Evolutionary conservation across 2,888 invertebrate species (phyloP).

Genomic region (Didymodactylos carnosus): DNA sequence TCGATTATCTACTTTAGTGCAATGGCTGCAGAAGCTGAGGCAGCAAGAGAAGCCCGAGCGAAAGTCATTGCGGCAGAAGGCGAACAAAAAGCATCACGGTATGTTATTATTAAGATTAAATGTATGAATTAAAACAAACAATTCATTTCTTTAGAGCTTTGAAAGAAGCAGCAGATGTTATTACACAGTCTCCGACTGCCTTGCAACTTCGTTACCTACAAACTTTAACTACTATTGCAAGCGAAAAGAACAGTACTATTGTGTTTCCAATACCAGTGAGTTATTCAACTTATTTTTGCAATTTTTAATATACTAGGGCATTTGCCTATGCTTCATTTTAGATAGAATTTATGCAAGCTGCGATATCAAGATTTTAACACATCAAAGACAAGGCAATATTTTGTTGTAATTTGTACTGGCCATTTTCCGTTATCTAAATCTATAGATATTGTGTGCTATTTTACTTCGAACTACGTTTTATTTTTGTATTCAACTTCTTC

Average conservation of each 20-base stretch:
- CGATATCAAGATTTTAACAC: too few relatives aligned
- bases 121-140: too few relatives aligned
- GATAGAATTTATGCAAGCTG: not conserved
- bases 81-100: slow-evolving; percentile 42
- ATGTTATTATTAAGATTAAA: not conserved
- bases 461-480: too few relatives aligned
- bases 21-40: slow-evolving; percentile 33
- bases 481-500: too few relatives aligned
- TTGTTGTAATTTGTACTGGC: too few relatives aligned
- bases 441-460: too few relatives aligned
- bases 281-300: not conserved
- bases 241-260: slow-evolving; percentile 31
- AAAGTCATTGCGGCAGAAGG: slow-evolving; percentile 24
- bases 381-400: too few relatives aligned
- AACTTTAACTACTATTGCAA: slow-evolving; percentile 27
- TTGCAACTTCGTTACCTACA: slow-evolving; percentile 40
- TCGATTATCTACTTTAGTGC: too few relatives aligned
- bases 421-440: too few relatives aligned
- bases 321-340: not conserved
- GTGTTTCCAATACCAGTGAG: slow-evolving; percentile 23
- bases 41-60: slow-evolving; percentile 27
- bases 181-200: slow-evolving; percentile 60
- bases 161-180: slow-evolving; percentile 66
- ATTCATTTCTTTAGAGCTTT: slow-evolving; percentile 39
- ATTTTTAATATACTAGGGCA: not conserved